phyloP scores from a whole-genome alignment of 2,888 invertebrate genomes.

The Ornithoptera priamus region DNA sequence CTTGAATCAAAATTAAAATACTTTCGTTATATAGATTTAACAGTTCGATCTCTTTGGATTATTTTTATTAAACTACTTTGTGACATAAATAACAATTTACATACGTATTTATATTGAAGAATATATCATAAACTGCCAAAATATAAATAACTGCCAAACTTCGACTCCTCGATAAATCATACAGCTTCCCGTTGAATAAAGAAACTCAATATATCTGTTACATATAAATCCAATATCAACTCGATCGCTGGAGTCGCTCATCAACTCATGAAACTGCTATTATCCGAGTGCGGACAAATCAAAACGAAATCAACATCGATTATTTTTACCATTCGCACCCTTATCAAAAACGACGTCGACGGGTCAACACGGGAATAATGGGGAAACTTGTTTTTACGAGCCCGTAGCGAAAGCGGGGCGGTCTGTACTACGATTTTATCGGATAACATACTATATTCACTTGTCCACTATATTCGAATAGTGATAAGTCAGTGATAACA shows the following conservation, averaged over 20 bases:
- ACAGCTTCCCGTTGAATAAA: too few relatives aligned
- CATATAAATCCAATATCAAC: slow-evolving; percentile 9
- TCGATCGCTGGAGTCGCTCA: slow-evolving; percentile 43
- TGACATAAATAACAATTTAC: too few relatives aligned
- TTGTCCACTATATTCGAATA: slow-evolving; percentile 39
- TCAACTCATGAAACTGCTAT: slow-evolving; percentile 69
- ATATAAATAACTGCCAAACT: background rate
- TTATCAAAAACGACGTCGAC: slow-evolving; percentile 62
- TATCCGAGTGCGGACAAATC: slow-evolving; percentile 69
- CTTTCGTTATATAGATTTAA: too few relatives aligned
- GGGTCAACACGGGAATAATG: slow-evolving; percentile 65
- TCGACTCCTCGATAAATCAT: background rate
- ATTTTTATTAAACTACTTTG: too few relatives aligned
- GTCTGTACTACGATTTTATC: slow-evolving; percentile 48
- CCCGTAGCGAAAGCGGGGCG: slow-evolving; percentile 38
- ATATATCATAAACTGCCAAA: background rate
- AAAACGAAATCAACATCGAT: slow-evolving; percentile 76
- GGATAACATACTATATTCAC: slow-evolving; percentile 42
- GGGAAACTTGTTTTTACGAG: slow-evolving; percentile 62
- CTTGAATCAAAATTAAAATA: too few relatives aligned
- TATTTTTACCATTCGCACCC: slow-evolving; percentile 69
- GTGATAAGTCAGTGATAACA: slow-evolving; percentile 36
- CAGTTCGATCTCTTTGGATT: too few relatives aligned
- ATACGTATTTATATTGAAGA: too few relatives aligned
- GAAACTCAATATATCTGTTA: background rate